Percentiles rank a stretch among this genome's conserved stretches.
phyloP scores from a whole-genome alignment of 2,113 vertebrate species.

The Colistium nudipinnis region DNA sequence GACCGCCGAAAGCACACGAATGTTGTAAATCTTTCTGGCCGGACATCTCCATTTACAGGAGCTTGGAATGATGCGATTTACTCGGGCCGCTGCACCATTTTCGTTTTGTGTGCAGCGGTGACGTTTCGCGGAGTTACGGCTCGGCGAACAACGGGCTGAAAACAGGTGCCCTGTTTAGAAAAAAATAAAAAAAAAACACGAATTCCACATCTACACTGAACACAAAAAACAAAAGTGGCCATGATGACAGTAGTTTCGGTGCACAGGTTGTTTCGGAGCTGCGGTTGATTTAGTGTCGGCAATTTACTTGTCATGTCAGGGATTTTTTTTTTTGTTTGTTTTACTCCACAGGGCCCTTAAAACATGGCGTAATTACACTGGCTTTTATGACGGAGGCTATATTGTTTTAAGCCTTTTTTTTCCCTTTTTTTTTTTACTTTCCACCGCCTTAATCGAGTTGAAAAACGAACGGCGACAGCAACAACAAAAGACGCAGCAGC shows the following conservation, averaged over 20 bases:
- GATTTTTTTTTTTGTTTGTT: too few relatives aligned
- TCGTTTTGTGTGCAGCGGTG: not conserved
- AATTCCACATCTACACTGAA: not conserved
- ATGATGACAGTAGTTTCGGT: not conserved
- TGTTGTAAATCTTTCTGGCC: not conserved
- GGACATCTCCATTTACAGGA: slow-evolving; percentile 3
- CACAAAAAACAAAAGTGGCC: not conserved
- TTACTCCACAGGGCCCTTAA: slow-evolving; percentile 42
- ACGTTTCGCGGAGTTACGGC: not conserved
- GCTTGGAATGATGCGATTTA: not conserved
- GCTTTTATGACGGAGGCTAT: slow-evolving; percentile 52
- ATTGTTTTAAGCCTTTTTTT: slow-evolving; percentile 29
- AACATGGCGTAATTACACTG: slow-evolving; percentile 58
- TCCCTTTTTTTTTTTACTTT: not conserved
- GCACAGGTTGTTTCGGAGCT: not conserved
- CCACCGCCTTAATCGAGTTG: not conserved
- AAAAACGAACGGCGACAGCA: slow-evolving; percentile 43
- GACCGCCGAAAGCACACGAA: not conserved
- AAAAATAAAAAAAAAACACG: too few relatives aligned
- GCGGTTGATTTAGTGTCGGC: slow-evolving; percentile 29
- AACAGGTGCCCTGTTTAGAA: not conserved
- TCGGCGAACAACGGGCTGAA: slow-evolving; percentile 2
- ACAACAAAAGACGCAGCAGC: slow-evolving; percentile 47
- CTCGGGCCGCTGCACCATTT: not conserved
- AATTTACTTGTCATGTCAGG: slow-evolving; percentile 54